Percentiles rank a stretch among this genome's conserved stretches.
These are phyloP conservation scores for human DNA, from an alignment of 2,113 vertebrate species.

Conservation along the genomic window DNA sequence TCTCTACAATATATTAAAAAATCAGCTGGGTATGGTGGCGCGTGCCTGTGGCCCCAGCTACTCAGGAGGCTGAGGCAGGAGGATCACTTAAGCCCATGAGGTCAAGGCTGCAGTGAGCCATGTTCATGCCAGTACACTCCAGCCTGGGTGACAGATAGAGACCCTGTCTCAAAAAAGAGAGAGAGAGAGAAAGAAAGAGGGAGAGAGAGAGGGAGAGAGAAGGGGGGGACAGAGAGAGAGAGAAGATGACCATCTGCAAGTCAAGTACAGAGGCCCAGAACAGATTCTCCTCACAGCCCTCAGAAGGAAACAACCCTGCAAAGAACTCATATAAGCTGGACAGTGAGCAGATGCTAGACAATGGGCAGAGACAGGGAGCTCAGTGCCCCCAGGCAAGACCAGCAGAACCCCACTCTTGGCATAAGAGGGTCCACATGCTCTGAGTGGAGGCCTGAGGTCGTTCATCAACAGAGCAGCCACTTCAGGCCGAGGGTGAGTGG, in stretches of 20 bases:
- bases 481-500: neutral
- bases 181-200: accelerated
- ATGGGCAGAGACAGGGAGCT: neutral
- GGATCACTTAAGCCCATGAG: too few species aligned
- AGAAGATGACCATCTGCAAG: accelerated
- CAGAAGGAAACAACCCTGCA: neutral
- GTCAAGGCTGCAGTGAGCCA: too few species aligned
- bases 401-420: too few species aligned
- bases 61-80: too few species aligned
- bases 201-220: too few species aligned
- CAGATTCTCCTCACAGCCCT: neutral
- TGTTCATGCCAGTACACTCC: too few species aligned
- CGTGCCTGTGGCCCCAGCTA: too few species aligned
- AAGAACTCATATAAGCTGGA: neutral
- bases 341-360: neutral
- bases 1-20: too few species aligned
- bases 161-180: too few species aligned
- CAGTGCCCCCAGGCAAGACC: neutral
- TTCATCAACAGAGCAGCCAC: neutral
- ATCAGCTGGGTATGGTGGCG: too few species aligned
- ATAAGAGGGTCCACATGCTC: accelerated
- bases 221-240: too few species aligned
- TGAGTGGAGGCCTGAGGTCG: neutral
- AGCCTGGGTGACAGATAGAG: too few species aligned
- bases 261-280: neutral